Evolutionary conservation across 2,113 vertebrate genomes (phyloP).

Genomic region (Mustelus asterias): DNA sequence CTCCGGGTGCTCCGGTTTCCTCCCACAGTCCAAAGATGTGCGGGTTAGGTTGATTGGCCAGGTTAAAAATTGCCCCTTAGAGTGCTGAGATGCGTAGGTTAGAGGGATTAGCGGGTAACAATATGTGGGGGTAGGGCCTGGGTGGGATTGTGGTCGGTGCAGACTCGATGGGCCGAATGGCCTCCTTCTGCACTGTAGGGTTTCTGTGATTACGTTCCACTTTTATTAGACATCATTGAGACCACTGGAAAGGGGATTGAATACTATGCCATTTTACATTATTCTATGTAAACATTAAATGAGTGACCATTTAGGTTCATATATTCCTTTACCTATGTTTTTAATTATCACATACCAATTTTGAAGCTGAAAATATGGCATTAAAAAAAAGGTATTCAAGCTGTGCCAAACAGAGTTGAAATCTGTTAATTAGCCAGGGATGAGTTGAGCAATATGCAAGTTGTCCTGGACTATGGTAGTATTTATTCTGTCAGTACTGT

Average conservation of each 20-base stretch:
- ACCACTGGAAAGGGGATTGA: not conserved
- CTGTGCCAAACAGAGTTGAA: not conserved
- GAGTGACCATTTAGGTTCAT: not conserved
- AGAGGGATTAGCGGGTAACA: no score
- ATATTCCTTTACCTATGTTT: not conserved
- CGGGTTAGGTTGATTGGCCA: no score
- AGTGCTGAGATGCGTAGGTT: no score
- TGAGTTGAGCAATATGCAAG: not conserved
- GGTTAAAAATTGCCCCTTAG: no score
- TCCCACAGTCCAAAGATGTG: no score
- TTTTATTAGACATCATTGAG: not conserved
- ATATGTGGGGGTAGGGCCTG: no score
- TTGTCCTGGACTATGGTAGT: not conserved
- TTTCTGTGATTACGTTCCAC: not conserved
- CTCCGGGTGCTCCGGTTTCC: no score
- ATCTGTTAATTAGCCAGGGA: not conserved
- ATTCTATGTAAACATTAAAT: not conserved
- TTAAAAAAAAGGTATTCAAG: not conserved
- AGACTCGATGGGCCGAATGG: no score
- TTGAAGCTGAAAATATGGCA: not conserved
- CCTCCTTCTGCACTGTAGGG: no score
- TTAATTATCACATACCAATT: not conserved
- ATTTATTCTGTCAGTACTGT: not conserved
- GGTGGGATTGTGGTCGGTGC: no score
- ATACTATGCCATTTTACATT: not conserved